Percentiles rank a stretch among this genome's conserved stretches.
phyloP scores from a whole-genome alignment of 2,888 invertebrate species.

The Andricus curvator region DNA sequence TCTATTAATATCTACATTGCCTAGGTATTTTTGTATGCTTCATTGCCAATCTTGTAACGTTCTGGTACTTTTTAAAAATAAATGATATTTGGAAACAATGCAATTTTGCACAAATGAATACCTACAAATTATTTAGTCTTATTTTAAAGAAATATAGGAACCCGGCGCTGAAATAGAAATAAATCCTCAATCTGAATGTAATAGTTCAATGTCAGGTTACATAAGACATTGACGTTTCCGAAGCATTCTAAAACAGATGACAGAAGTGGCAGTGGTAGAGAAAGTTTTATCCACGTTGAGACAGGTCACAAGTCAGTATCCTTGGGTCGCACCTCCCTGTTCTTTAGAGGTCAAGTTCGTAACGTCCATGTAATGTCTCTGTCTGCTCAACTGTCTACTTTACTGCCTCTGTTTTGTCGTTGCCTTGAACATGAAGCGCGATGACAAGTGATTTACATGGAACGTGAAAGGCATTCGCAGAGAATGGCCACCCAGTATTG shows the following conservation, averaged over 20 bases:
- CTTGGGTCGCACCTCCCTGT: slow-evolving; percentile 46
- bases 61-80: too few species aligned
- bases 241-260: slow-evolving; percentile 45
- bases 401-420: slow-evolving; percentile 22
- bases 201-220: slow-evolving; percentile 20
- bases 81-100: too few species aligned
- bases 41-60: too few species aligned
- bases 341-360: slow-evolving; percentile 60
- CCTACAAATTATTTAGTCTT: too few species aligned
- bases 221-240: slow-evolving; percentile 51
- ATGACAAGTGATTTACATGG: slow-evolving; percentile 32
- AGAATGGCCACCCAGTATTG: neutral
- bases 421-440: slow-evolving; percentile 22
- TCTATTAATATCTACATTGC: too few species aligned
- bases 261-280: slow-evolving; percentile 32
- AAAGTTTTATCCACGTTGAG: slow-evolving; percentile 32
- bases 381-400: slow-evolving; percentile 27
- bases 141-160: neutral
- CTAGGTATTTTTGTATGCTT: too few species aligned
- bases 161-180: neutral
- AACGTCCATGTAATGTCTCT: slow-evolving; percentile 29
- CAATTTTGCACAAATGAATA: too few species aligned
- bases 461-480: slow-evolving; percentile 21
- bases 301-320: slow-evolving; percentile 31
- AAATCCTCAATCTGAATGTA: neutral